phyloP scores from a whole-genome alignment of 2,797 vertebrate genomes.

The Buphagus erythrorhynchus region DNA sequence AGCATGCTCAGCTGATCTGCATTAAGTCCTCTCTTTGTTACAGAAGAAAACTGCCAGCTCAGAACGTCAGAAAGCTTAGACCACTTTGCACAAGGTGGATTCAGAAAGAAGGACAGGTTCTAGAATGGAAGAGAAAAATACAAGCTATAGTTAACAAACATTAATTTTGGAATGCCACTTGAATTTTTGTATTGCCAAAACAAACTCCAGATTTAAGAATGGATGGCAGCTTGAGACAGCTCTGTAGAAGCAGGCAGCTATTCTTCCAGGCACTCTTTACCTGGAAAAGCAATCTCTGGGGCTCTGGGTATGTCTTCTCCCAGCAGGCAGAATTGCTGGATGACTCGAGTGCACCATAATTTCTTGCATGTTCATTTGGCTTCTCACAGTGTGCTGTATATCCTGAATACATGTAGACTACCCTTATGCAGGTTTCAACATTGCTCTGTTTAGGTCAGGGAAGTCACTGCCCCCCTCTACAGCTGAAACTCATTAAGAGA shows the following conservation, averaged over 20 bases:
- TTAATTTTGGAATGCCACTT: neutral
- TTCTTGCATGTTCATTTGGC: neutral
- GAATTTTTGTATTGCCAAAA: neutral
- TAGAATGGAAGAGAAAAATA: slow-evolving; percentile 47
- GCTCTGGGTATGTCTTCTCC: neutral
- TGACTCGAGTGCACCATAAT: neutral
- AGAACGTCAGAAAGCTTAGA: slow-evolving; percentile 89
- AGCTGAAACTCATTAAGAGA: neutral
- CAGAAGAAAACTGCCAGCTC: slow-evolving; percentile 97
- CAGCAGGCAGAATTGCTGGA: neutral
- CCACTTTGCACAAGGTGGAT: slow-evolving; percentile 88
- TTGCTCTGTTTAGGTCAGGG: neutral
- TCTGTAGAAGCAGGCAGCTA: neutral
- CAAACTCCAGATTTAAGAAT: neutral
- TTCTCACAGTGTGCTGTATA: neutral
- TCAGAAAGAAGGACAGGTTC: slow-evolving; percentile 95
- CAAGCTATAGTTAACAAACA: neutral
- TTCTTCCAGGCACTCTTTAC: neutral
- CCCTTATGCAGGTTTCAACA: neutral
- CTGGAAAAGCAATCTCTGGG: neutral
- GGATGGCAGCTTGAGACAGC: neutral
- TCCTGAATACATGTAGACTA: neutral
- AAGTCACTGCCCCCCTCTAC: neutral
- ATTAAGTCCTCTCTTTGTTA: slow-evolving; percentile 93
- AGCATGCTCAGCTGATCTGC: slow-evolving; percentile 94